These are phyloP conservation scores for Myopa tessellatipennis DNA, from an alignment of 2,888 invertebrate genomes.

Conservation along the genomic window DNA sequence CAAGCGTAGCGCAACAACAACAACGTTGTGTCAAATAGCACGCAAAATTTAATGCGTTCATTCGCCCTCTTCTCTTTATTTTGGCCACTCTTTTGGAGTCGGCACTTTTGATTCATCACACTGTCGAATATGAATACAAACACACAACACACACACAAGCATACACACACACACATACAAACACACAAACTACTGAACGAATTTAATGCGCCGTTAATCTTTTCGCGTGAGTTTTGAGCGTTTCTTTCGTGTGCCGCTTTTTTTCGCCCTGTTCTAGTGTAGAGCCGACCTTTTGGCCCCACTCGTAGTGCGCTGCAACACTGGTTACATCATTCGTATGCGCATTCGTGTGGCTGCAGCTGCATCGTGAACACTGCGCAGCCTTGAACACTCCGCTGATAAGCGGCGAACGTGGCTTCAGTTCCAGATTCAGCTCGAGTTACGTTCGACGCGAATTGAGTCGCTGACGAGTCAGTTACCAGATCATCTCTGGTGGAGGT, in stretches of 20 bases:
- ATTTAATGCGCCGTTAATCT: too few relatives aligned
- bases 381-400: constrained; percentile 20
- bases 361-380: not conserved
- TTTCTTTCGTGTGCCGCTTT: not conserved
- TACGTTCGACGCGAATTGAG: not conserved
- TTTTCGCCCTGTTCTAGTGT: not conserved
- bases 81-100: too few relatives aligned
- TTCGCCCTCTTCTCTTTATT: too few relatives aligned
- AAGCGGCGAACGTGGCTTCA: constrained; percentile 1
- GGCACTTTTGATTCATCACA: too few relatives aligned
- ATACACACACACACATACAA: too few relatives aligned
- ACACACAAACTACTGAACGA: too few relatives aligned
- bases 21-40: too few relatives aligned
- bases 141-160: too few relatives aligned
- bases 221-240: not conserved
- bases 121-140: too few relatives aligned
- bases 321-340: not conserved
- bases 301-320: constrained; percentile 17
- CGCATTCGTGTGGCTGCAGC: constrained; percentile 7
- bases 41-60: too few relatives aligned
- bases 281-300: constrained; percentile 32
- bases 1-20: too few relatives aligned
- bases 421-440: not conserved
- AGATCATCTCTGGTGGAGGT: not conserved
- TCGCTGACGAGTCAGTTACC: not conserved